Evolutionary conservation across 2,888 invertebrate species (phyloP).

Genomic region (Athalia circularis): DNA sequence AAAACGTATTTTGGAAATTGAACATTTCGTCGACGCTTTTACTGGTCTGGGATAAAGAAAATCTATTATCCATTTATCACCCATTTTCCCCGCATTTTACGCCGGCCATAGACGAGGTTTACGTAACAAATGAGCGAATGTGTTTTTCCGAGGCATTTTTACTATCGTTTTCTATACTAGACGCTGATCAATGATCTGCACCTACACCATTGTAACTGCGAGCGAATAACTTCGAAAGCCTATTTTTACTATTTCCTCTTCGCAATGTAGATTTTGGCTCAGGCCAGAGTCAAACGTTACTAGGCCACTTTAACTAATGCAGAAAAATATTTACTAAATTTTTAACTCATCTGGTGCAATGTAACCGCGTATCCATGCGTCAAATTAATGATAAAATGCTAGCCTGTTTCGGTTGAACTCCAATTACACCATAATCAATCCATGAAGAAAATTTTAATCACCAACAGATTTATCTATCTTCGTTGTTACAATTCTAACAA

Average conservation of each 20-base stretch:
- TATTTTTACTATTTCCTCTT: conserved; percentile 9
- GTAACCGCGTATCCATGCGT: too few species aligned
- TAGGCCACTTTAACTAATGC: conserved; percentile 26
- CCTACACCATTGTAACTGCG: not conserved
- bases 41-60: too few species aligned
- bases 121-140: not conserved
- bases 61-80: too few species aligned
- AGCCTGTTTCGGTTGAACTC: not conserved
- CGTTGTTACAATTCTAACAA: too few species aligned
- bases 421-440: too few species aligned
- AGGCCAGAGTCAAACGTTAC: conserved; percentile 13
- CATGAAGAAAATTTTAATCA: too few species aligned
- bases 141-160: conserved; percentile 45
- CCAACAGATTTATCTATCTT: too few species aligned
- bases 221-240: conserved; percentile 12
- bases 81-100: not conserved
- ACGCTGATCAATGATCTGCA: not conserved
- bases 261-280: conserved; percentile 25
- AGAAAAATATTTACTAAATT: not conserved
- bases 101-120: not conserved
- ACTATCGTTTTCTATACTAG: not conserved
- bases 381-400: not conserved
- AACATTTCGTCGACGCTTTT: too few species aligned
- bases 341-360: too few species aligned
- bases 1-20: too few species aligned